Base-by-base conservation (phyloP, 2,113 vertebrate genomes). In the Corapipo altera region DNA sequence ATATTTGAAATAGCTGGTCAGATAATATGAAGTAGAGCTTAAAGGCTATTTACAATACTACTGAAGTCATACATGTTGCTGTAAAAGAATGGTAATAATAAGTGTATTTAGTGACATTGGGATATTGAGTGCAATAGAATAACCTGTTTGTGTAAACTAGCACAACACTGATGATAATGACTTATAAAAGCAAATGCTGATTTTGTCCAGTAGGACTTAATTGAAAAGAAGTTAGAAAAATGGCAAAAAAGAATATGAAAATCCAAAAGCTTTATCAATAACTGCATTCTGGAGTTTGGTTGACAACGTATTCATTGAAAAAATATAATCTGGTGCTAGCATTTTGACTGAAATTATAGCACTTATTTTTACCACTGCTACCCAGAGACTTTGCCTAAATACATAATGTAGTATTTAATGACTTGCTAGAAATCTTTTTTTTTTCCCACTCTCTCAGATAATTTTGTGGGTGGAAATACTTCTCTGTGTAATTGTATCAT, bases 401-500 rank as follows among this genome's bases (percentile, higher is more conserved):
- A 17, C 15, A 44, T 73, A 57, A 61, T 33, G 5, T 48, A 46
- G 16, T 52, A 59, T 84, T 83, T 78, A 51, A 71, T 55, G 28
- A 58, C 9, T 85, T 83, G 3, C 37, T 73, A 70, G 51, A 88
- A 75, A 52, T 51, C 5, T 30, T 48, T 30, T 49, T 49, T 49
- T 43, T 35, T 24, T 4, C 33, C 10, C 21, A 10, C 24, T 33
- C 17, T 71, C 37, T 79, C 72, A 66, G 64, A 59, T 80, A 71
- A 84, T 91, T 86, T 91, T 84, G 46, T 96, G 69, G 51, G 75
- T 93, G 69, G 72, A 67, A 89, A 80, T 67, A 52, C 9, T 86
- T 80, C 35, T 77, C 16, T 70, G 24, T 77, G 32, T 87, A 81
- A 78, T 79, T 89, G 16, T 61, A 78, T 92, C 49, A 73, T 71